Evolutionary conservation across 1,140 invertebrate species (phyloP).

Genomic region (Cherax quadricarinatus): DNA sequence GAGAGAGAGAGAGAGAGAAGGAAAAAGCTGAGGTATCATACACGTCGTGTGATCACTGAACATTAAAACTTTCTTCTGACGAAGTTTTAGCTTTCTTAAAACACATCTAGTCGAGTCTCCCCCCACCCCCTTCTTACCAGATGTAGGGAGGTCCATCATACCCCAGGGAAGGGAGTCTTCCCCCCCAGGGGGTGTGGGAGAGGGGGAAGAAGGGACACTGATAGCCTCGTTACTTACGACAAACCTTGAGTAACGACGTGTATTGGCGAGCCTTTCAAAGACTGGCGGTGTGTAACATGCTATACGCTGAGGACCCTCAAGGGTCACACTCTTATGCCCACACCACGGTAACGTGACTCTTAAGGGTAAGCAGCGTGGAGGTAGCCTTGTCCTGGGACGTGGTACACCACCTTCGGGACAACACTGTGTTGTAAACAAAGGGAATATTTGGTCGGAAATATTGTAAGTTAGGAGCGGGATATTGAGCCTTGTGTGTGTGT

Average conservation of each 20-base stretch:
- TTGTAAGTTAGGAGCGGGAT: background rate
- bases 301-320: background rate
- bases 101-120: too few relatives aligned
- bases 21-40: too few relatives aligned
- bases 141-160: too few relatives aligned
- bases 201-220: background rate
- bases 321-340: background rate
- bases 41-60: too few relatives aligned
- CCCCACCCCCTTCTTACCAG: too few relatives aligned
- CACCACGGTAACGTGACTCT: background rate
- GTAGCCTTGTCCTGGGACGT: background rate
- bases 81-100: too few relatives aligned
- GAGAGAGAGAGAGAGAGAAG: too few relatives aligned
- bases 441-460: background rate
- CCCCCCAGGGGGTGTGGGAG: too few relatives aligned
- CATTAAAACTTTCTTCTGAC: too few relatives aligned
- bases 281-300: background rate
- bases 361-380: background rate
- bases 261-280: background rate
- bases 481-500: background rate
- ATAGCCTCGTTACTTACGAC: background rate
- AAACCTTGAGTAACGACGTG: background rate
- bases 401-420: background rate
- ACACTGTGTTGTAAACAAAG: background rate
- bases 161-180: too few relatives aligned